phyloP scores from a whole-genome alignment of 2,888 invertebrate genomes.

The Rotaria macrura region DNA sequence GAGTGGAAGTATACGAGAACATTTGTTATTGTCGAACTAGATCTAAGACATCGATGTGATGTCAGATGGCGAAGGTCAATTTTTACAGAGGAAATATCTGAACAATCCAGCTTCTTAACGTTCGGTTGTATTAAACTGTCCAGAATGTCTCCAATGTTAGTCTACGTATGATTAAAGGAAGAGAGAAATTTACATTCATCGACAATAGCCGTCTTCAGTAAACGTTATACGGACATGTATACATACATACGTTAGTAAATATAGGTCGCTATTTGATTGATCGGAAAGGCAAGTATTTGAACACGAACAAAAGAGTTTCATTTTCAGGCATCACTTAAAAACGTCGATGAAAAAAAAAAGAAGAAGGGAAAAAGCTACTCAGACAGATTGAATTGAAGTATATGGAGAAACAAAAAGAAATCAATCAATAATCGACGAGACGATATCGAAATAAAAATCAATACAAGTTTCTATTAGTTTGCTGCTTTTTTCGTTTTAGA shows the following conservation, averaged over 20 bases:
- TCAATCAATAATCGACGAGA: background rate
- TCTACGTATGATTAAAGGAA: background rate
- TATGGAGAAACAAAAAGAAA: background rate
- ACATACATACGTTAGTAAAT: background rate
- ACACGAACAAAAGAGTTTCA: slow-evolving; percentile 8
- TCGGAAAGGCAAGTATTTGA: background rate
- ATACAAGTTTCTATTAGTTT: background rate
- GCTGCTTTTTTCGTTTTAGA: background rate
- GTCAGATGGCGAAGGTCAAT: background rate
- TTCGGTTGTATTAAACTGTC: background rate
- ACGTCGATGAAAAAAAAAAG: background rate
- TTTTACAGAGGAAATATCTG: background rate
- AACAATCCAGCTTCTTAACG: background rate
- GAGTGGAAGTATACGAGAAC: background rate
- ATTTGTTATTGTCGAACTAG: background rate
- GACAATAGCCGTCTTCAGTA: background rate
- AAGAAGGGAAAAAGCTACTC: background rate
- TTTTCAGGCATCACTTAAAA: background rate
- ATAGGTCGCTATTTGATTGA: background rate
- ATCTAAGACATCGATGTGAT: background rate
- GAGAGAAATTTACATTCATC: background rate
- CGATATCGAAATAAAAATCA: background rate
- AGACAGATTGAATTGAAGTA: background rate
- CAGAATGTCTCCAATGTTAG: background rate
- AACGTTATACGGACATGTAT: background rate